Evolutionary conservation across 2,797 vertebrate genomes (phyloP).

Genomic region (Semotilus atromaculatus): DNA sequence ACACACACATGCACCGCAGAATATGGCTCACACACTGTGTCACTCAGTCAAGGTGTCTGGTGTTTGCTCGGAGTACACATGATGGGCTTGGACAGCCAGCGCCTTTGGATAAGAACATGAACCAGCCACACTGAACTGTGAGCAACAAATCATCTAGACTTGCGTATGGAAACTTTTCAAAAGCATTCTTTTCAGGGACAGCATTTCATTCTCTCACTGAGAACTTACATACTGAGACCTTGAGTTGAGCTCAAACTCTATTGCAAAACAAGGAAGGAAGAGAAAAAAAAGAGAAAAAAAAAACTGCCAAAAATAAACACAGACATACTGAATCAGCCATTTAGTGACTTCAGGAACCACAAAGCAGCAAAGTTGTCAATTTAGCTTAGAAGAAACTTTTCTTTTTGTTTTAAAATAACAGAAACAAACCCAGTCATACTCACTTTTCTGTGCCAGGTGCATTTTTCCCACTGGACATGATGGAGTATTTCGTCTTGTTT

Average conservation of each 20-base stretch:
- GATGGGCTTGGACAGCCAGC: background rate
- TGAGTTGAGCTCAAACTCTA: background rate
- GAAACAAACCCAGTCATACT: constrained; percentile 58
- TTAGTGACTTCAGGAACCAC: background rate
- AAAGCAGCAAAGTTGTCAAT: background rate
- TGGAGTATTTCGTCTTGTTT: background rate
- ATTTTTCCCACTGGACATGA: constrained; percentile 79
- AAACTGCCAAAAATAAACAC: constrained; percentile 30
- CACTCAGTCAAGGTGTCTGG: constrained; percentile 31
- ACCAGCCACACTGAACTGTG: background rate
- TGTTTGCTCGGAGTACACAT: constrained; percentile 48
- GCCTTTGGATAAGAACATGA: constrained; percentile 23
- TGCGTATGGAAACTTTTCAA: background rate
- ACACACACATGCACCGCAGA: constrained; percentile 9
- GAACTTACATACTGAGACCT: constrained; percentile 6
- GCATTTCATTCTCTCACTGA: background rate
- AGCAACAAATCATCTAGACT: background rate
- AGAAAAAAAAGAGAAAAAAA: constrained; percentile 16
- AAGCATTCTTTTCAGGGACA: background rate
- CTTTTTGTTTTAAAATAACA: background rate
- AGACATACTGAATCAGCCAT: constrained; percentile 41
- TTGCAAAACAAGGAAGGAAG: constrained; percentile 60
- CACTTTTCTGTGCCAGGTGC: constrained; percentile 70
- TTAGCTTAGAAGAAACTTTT: background rate
- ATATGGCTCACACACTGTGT: constrained; percentile 22